Base-by-base conservation (phyloP, 2,888 invertebrate genomes). In the Isoperla grammatica region DNA sequence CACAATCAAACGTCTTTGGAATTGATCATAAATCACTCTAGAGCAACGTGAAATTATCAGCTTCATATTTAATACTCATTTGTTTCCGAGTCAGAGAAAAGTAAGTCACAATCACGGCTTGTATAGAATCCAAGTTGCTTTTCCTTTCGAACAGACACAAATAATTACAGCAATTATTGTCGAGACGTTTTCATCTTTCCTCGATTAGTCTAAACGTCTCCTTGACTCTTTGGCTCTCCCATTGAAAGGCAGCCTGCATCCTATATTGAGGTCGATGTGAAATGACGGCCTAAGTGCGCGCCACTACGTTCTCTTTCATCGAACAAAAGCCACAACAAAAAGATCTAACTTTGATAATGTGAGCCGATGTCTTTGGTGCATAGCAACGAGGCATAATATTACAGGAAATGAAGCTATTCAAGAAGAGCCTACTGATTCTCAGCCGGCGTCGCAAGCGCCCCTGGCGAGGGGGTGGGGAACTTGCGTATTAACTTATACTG, bases 401-500 rank as follows among this genome's bases (percentile, higher is more conserved):
- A 20, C 60, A 56, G 63, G 63, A 63, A 63, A 63, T 61, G 63
- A 61, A 61, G 61, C 59, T 55, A 61, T 61, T 61, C 56, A 56
- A 59, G 50, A 53, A 29, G 56, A 29, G 23, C 42, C 56, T 49
- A 42, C 60, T 56, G 60, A 60, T 56, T 60, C 60, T 55, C 56
- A 40, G 42, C 42, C 42, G 42, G 42, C 42, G 42, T 6, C 6
- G 56, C 29, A 23, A 55, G 54, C 37, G 54, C 13, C 12, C 5
- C 2, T 12, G 50, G 37, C n/a, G 37, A 19, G 15, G 40, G 54
- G 37, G 54, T 35, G 20, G 1, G 20, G 11, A 17, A 4, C 53
- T 35, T 12, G 37, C 35, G 49, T 17, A 45, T 40, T 40, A 40
- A 40, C 29, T 29, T 29, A 29, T 29, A 29, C 29, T 29, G 37